phyloP scores from a whole-genome alignment of 2,113 vertebrate genomes.

The Dasypus novemcinctus region DNA sequence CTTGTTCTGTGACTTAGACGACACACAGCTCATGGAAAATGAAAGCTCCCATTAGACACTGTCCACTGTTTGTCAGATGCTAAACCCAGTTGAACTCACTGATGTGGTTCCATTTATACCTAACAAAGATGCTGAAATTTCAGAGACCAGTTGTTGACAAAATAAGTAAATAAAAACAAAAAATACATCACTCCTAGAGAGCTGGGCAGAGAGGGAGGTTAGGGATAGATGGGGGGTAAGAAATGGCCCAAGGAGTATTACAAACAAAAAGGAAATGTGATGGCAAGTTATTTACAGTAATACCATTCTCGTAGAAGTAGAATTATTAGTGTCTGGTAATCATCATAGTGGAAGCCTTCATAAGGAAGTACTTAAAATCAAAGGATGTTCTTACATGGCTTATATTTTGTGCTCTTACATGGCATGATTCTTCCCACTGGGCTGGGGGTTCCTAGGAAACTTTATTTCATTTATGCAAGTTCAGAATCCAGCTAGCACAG shows the following conservation, averaged over 20 bases:
- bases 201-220: not conserved
- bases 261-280: not conserved
- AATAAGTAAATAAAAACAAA: not conserved
- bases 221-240: not conserved
- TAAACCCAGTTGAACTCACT: not conserved
- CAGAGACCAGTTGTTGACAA: not conserved
- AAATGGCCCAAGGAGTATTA: not conserved
- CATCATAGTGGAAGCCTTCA: not conserved
- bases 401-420: not conserved
- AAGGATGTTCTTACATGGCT: not conserved
- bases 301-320: not conserved
- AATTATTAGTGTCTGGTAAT: not conserved
- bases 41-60: not conserved
- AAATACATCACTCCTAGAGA: not conserved
- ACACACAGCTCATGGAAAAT: not conserved
- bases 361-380: not conserved
- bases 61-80: not conserved
- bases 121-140: slow-evolving; percentile 10
- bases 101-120: not conserved
- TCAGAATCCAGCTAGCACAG: not conserved
- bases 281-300: not conserved
- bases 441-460: not conserved
- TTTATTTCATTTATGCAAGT: slow-evolving; percentile 34
- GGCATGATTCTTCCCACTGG: not conserved
- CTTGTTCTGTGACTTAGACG: not conserved